Evolutionary conservation across 2,888 invertebrate species (phyloP), one percentile per base, ranked within the genome.

Genomic region (Chrysolina oricalcia): DNA sequence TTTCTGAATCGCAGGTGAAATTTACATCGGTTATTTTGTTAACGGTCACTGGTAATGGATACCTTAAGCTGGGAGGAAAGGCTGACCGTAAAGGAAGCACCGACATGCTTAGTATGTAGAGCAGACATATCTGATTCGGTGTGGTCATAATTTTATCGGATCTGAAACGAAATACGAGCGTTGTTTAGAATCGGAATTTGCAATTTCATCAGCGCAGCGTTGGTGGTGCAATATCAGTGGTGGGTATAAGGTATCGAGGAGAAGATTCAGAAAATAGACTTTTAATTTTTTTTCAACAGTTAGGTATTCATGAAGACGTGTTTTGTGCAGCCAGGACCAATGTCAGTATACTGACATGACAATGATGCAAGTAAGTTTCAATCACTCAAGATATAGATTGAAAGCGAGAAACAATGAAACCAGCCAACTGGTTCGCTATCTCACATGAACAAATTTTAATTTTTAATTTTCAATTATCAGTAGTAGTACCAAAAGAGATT

Each of bases 1-100:
- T 88, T 71, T 91, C 90, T 73, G 92, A 90, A 81, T 93, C 92
- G 86, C 94, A 95, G 62, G 90, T 89, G 69, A 92, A 91, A 78
- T 91, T 90, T 13, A 93, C 89, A 76, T 91, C 90, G 78, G 90
- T 85, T 79, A 94, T 92, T 82, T 90, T 90, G 85, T 92, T 93
- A 74, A 90, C 81, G 48, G 80, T 75, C 40, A 84, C 77, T 27
- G 86, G 86, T 68, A 83, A 77, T 43, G 68, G 50, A 35, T 72
- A 70, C 63, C 85, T 83, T 35, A 86, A 74, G 73, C 79, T 85
- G 11, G 83, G 83, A 48, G 83, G 82, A 77, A 82, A 82, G n/a
- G 85, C 85, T 71, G 80, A 75, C 72, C 72, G 64, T 72, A 75
- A 41, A n/a, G 78, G 73, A 59, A 76, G 59, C 27, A 76, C 27